phyloP scores from a whole-genome alignment of 23 tunicate genomes.

The Ascidia mentula region DNA sequence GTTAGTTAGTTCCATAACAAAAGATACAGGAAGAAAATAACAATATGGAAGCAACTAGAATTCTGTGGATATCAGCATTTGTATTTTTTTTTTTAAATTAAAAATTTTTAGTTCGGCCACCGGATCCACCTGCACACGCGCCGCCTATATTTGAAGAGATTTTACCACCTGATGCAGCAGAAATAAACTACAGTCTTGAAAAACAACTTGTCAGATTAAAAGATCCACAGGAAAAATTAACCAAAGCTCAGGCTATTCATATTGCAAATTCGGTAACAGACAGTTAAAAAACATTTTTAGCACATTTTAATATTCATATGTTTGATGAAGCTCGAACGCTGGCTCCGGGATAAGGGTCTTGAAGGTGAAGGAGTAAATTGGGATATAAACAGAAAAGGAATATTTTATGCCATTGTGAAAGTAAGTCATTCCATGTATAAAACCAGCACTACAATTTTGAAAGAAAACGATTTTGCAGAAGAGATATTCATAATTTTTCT shows the following conservation, averaged over 20 bases:
- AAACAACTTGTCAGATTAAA: not conserved
- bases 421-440: too few species aligned
- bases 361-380: conserved; percentile 32
- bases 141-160: conserved; percentile 11
- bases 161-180: conserved; percentile 29
- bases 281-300: not conserved
- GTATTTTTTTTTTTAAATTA: too few species aligned
- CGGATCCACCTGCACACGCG: not conserved
- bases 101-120: too few species aligned
- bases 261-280: conserved; percentile 18
- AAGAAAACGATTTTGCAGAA: too few species aligned
- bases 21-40: not conserved
- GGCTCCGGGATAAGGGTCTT: conserved; percentile 12
- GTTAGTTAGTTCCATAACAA: not conserved
- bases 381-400: conserved; percentile 3
- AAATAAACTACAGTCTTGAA: not conserved
- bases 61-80: too few species aligned
- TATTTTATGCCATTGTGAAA: conserved; percentile 25
- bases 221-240: not conserved
- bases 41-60: too few species aligned
- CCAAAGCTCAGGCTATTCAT: conserved; percentile 14
- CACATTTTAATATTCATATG: not conserved
- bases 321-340: conserved; percentile 15
- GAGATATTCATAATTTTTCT: not conserved
- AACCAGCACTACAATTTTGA: too few species aligned